Evolutionary conservation across 2,888 invertebrate species (phyloP).

Genomic region (Ennomos fuscantarius): DNA sequence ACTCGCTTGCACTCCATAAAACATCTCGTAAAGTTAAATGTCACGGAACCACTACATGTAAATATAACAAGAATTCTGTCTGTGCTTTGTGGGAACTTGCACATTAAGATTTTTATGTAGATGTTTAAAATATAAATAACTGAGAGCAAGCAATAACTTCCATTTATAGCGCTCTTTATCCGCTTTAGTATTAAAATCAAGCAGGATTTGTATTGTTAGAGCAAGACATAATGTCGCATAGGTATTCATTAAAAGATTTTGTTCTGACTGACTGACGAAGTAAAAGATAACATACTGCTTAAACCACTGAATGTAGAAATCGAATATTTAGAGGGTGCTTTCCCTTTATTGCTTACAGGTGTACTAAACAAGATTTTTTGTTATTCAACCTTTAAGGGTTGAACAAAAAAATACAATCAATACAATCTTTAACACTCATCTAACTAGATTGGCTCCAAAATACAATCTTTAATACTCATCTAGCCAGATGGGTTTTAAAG

Average conservation of each 20-base stretch:
- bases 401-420: too few species aligned
- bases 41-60: constrained; percentile 30
- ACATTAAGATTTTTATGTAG: constrained; percentile 27
- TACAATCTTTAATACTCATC: too few species aligned
- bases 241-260: neutral
- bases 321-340: too few species aligned
- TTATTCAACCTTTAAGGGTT: too few species aligned
- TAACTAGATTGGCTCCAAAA: too few species aligned
- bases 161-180: constrained; percentile 16
- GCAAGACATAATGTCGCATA: neutral
- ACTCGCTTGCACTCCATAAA: constrained; percentile 18
- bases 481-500: too few species aligned
- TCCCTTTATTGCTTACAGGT: too few species aligned
- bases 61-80: constrained; percentile 30
- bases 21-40: constrained; percentile 29
- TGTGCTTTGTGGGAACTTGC: constrained; percentile 20
- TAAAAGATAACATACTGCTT: too few species aligned
- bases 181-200: constrained; percentile 17
- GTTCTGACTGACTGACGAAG: neutral
- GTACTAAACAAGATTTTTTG: too few species aligned
- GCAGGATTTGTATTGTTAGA: constrained; percentile 5
- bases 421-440: too few species aligned
- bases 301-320: too few species aligned
- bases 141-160: constrained; percentile 18
- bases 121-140: constrained; percentile 25